Base-by-base conservation (phyloP, 2,797 vertebrate genomes). In the Sphaeramia orbicularis region DNA sequence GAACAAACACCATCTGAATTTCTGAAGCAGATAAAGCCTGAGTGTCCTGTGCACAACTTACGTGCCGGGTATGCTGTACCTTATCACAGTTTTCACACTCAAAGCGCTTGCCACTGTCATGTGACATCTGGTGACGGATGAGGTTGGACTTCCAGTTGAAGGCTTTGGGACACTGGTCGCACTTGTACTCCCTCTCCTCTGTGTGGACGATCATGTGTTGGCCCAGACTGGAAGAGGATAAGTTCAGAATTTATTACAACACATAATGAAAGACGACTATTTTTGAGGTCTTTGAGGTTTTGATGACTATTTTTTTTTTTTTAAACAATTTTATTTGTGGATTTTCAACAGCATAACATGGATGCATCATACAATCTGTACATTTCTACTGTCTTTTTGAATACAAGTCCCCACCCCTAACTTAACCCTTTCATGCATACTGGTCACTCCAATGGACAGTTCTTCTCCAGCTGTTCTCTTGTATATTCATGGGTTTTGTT, bases 41-140 rank as follows among this genome's bases (percentile, higher is more conserved):
- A 69, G 89, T 89, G 90, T 89, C 48, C 71, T 74, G 90, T 92
- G 91, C 81, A 90, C 88, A 87, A 93, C 92, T 93, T 93, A 93
- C 92, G 92, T 93, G 92, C 85, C 51, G 88, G 86, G 90, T 92
- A 71, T 97, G 71, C 97, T 95, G 94, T 99, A 99, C 98, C 98
- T 99, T 99, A 96, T 97, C 96, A 95, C 98, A 99, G 94, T 99
- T 99, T 92, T 99, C 98, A 95, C 98, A 99, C 95, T 99, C 98
- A 6, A 99, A 99, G 95, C 99, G 98, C 93, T 99, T 99, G 92
- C 97, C 97, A 1, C 94, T 99, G 94, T 99, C 98, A 16, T 99
- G 98, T 0, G 98, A 99, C 98, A 99, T 99, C 92, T 99, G 98
- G 92, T 99, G 98, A 79, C 98, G 96, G 89, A 99, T 99, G 90